A percentile compares a stretch with the other conserved stretches of the same genome.
Conservation (phyloP, 2,113 vertebrate species). For the Micronisus gabar region DNA sequence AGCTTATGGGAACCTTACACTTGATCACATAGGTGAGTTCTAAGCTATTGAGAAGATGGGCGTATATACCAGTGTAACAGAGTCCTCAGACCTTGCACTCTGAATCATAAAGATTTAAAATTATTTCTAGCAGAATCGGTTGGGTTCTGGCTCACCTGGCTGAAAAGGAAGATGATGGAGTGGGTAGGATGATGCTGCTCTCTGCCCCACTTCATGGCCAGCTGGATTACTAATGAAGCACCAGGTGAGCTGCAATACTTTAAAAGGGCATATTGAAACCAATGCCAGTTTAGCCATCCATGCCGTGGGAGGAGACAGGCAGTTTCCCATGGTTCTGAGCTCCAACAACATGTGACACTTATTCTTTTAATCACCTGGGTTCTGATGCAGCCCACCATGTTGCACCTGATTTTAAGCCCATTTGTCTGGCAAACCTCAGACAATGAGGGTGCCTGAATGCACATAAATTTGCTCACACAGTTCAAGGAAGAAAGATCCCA, state of each 20-base stretch:
- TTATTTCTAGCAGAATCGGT: neutral
- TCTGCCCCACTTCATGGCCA: neutral
- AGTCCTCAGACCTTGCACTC: neutral
- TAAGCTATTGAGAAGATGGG: neutral
- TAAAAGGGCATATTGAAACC: neutral
- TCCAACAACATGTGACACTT: neutral
- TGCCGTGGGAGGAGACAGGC: neutral
- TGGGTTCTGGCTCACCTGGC: neutral
- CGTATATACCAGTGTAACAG: neutral
- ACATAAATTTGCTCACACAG: neutral
- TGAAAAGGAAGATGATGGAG: neutral
- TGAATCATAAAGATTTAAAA: neutral
- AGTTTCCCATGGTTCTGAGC: fast-evolving
- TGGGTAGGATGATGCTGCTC: neutral
- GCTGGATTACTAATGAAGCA: neutral
- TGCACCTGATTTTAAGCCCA: neutral
- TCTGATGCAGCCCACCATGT: neutral
- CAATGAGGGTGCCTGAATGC: neutral
- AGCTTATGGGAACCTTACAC: neutral
- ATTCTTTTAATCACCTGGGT: neutral
- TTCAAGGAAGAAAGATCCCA: neutral
- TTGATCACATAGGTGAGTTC: neutral
- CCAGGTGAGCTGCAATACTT: neutral
- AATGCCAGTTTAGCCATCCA: neutral
- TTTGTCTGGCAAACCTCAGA: neutral